Base-by-base conservation (phyloP, 2,797 vertebrate species). In the Acanthurus lineatus region DNA sequence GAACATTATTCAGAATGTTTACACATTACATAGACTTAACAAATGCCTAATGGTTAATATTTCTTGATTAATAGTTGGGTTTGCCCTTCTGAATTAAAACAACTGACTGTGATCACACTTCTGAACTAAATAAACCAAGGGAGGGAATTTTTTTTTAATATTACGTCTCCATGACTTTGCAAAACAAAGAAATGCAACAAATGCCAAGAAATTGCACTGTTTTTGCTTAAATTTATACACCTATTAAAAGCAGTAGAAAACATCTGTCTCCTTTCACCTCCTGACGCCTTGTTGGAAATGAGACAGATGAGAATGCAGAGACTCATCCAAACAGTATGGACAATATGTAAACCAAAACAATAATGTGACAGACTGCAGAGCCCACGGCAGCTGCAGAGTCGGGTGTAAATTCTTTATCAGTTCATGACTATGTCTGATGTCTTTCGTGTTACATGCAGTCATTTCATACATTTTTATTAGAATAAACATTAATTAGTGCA, bases 351-450 rank as follows among this genome's bases (percentile, higher is more conserved):
- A 70, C 4, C 38, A 65, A 42, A 69, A 52, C 38, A 66, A 28
- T 9, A n/a, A 59, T 25, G 1, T 78, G 48, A 78, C 22, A 62
- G 57, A 69, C 54, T 53, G 48, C 54, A 65, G 62, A 58, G 20
- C 11, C 40, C 40, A 71, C 10, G 6, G 45, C 0, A 52, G 65
- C 48, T 44, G 47, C 22, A 66, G 35, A 28, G 12, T 44, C 2
- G 3, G n/a, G 7, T 52, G 22, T 67, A 67, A 3, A 35, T 28
- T 65, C 54, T 42, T 35, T 59, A 16, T 51, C 17, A 20, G 17
- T 60, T 62, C 17, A 56, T 45, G 22, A 20, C 67, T 32, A 12
- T 68, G 73, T 62, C 42, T 28, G 22, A 64, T 2, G 2, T 49
- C n/a, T 12, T 28, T 59, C 19, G 28, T 14, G 2, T 16, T 60